A percentile compares a stretch with the other conserved stretches of the same genome.
phyloP scores from a whole-genome alignment of 2,888 invertebrate species.

The Pycnomerus fuliginosus region DNA sequence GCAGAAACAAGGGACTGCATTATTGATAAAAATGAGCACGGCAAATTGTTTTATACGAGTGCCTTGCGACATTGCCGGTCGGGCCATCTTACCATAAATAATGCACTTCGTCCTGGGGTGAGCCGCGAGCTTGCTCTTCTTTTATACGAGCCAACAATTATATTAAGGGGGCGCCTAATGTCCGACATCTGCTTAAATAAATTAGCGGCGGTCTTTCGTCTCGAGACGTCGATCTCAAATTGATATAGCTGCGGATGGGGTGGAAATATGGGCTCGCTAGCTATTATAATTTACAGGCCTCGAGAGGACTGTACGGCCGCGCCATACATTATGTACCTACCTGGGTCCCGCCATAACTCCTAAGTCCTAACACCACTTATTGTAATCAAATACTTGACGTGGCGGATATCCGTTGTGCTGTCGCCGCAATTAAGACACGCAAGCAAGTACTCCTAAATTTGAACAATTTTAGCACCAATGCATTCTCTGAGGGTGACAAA shows the following conservation, averaged over 20 bases:
- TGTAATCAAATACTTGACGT: conserved; percentile 35
- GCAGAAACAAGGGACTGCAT: conserved; percentile 45
- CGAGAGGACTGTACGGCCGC: conserved; percentile 35
- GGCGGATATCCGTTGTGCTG: no score
- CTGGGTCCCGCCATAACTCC: conserved; percentile 37
- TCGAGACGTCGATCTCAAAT: conserved; percentile 30
- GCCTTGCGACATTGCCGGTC: conserved; percentile 42
- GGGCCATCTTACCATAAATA: conserved; percentile 47
- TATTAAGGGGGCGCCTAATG: no score
- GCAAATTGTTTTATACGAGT: conserved; percentile 52
- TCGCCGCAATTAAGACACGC: no score
- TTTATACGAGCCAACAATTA: no score
- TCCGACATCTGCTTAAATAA: no score
- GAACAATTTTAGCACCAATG: no score
- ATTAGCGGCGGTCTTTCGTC: no score
- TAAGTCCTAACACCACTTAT: conserved; percentile 39
- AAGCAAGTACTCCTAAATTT: no score
- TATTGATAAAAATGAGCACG: conserved; percentile 52
- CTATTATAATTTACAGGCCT: conserved; percentile 37
- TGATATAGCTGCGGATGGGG: conserved; percentile 24
- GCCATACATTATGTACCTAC: conserved; percentile 40
- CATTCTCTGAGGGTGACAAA: no score
- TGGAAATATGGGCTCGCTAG: conserved; percentile 22
- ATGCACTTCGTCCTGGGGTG: conserved; percentile 39
- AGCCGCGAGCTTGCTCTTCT: no score